phyloP scores from a whole-genome alignment of 2,113 vertebrate species.

The Pachyramphus minor region DNA sequence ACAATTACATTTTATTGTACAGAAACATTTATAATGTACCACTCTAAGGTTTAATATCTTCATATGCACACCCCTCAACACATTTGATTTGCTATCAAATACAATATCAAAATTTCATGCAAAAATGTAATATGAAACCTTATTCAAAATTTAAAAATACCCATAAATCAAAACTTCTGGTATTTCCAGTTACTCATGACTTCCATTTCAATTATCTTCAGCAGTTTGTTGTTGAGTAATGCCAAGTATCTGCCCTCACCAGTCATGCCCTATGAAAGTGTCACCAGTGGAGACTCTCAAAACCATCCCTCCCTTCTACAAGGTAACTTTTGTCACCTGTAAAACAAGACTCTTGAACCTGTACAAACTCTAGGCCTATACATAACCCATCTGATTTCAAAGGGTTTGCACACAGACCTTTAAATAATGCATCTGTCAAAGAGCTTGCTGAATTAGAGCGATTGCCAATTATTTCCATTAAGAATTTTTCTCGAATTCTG shows the following conservation, averaged over 20 bases:
- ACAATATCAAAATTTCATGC: not conserved
- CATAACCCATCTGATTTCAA: not conserved
- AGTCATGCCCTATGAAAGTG: not conserved
- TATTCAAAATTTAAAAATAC: not conserved
- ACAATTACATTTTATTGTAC: not conserved
- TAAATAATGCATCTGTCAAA: not conserved
- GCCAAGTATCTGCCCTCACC: not conserved
- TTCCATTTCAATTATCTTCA: not conserved
- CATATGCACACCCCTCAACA: not conserved
- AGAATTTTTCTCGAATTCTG: not conserved
- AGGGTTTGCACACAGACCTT: rapidly evolving
- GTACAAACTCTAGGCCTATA: not conserved
- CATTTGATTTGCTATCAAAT: not conserved
- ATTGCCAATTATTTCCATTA: not conserved
- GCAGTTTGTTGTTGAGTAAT: not conserved
- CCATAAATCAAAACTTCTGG: not conserved
- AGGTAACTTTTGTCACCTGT: not conserved
- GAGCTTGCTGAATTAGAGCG: not conserved
- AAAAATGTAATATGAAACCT: not conserved
- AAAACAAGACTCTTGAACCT: not conserved
- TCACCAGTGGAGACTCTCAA: not conserved
- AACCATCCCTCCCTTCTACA: not conserved
- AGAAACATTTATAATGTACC: not conserved
- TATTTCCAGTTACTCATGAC: not conserved
- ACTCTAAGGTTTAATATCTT: not conserved